These are phyloP conservation scores for Lethrus apterus DNA, from an alignment of 1,140 invertebrate species.

Conservation along the genomic window DNA sequence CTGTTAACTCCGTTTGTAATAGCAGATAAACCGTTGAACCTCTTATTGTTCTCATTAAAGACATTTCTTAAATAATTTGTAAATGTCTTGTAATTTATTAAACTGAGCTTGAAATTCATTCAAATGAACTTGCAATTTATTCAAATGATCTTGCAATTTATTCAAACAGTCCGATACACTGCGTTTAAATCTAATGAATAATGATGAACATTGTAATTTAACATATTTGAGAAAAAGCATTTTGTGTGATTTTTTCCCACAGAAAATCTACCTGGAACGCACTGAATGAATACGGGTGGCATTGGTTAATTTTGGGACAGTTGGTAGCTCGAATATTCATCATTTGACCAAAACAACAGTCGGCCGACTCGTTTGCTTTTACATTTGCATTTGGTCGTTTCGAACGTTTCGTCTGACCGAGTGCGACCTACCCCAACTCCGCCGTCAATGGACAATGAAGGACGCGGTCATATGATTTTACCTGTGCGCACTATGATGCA, in stretches of 20 bases:
- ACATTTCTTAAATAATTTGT: too few relatives aligned
- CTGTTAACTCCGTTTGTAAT: too few relatives aligned
- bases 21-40: too few relatives aligned
- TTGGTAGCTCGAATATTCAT: slow-evolving; percentile 32
- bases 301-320: slow-evolving; percentile 32
- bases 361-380: slow-evolving; percentile 12
- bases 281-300: slow-evolving; percentile 27
- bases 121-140: too few relatives aligned
- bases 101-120: too few relatives aligned
- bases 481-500: slow-evolving; percentile 18
- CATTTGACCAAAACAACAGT: slow-evolving; percentile 35
- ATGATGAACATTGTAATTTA: not conserved
- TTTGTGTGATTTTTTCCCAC: slow-evolving; percentile 26
- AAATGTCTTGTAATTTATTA: too few relatives aligned
- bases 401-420: slow-evolving; percentile 18
- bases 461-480: slow-evolving; percentile 25
- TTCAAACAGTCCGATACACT: too few relatives aligned
- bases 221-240: too few relatives aligned
- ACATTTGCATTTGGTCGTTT: not conserved
- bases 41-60: too few relatives aligned
- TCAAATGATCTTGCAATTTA: too few relatives aligned
- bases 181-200: too few relatives aligned
- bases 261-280: slow-evolving; percentile 24
- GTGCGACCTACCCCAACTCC: slow-evolving; percentile 31
- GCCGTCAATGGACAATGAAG: slow-evolving; percentile 26